These are phyloP conservation scores for Cephus runcator DNA, from an alignment of 2,888 invertebrate genomes.

Conservation along the genomic window DNA sequence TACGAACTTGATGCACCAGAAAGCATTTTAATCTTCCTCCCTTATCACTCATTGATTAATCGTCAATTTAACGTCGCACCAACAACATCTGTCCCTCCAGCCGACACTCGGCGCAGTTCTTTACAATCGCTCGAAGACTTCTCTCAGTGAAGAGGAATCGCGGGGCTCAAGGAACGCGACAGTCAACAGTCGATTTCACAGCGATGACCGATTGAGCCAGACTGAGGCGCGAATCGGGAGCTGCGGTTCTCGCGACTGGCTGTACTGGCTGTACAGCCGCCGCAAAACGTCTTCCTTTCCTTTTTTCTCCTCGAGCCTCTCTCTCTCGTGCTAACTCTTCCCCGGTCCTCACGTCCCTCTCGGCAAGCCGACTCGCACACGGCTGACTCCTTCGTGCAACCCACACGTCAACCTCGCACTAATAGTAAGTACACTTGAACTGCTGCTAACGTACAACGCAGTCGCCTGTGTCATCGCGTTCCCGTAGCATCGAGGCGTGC, in stretches of 20 bases:
- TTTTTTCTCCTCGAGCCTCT: neutral
- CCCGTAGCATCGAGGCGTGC: neutral
- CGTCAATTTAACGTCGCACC: neutral
- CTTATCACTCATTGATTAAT: neutral
- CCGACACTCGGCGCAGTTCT: neutral
- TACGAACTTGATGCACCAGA: neutral
- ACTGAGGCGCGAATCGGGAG: neutral
- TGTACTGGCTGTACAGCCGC: too few relatives aligned
- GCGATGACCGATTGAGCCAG: neutral
- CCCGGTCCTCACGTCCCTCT: neutral
- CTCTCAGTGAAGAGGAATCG: neutral
- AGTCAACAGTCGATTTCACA: neutral
- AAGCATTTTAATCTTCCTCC: neutral
- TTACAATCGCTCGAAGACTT: neutral
- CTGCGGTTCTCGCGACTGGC: neutral
- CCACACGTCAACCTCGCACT: neutral
- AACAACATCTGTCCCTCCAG: neutral
- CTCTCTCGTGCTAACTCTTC: too few relatives aligned
- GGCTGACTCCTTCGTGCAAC: neutral
- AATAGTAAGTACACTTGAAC: neutral
- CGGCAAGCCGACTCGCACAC: neutral
- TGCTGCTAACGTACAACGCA: neutral
- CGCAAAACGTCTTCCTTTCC: neutral
- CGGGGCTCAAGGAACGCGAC: neutral
- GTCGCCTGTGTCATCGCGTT: neutral